These are phyloP conservation scores for Mylabris sibirica DNA, from an alignment of 2,888 invertebrate species.

Conservation along the genomic window DNA sequence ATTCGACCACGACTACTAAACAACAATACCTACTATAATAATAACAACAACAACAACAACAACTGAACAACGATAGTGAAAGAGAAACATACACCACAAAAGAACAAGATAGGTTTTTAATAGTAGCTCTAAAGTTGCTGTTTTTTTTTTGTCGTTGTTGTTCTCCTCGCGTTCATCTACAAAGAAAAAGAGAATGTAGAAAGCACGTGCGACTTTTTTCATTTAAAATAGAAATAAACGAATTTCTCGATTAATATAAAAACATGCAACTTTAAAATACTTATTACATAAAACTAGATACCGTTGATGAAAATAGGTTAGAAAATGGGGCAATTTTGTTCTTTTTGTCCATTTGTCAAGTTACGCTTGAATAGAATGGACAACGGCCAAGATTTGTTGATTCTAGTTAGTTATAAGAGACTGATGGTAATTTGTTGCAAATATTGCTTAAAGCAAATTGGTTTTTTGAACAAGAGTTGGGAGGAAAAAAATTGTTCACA, in stretches of 20 bases:
- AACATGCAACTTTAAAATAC: background rate
- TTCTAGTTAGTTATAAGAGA: background rate
- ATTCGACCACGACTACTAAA: constrained; percentile 8
- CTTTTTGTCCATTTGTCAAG: constrained; percentile 15
- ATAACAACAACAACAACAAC: background rate
- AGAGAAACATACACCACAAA: background rate
- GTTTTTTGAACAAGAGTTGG: background rate
- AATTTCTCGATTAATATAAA: constrained; percentile 4
- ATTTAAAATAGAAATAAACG: background rate
- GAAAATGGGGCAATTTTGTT: constrained; percentile 1
- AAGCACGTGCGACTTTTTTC: constrained; percentile 2
- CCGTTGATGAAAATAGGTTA: constrained; percentile 1
- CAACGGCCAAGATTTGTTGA: constrained; percentile 19
- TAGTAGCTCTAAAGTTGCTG: background rate
- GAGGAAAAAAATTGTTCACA: background rate
- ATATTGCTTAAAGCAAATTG: background rate
- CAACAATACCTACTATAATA: background rate
- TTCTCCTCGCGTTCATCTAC: too few species aligned
- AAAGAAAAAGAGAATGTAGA: constrained; percentile 5
- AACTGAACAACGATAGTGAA: background rate
- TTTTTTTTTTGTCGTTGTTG: background rate
- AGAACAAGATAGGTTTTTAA: constrained; percentile 3
- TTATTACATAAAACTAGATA: constrained; percentile 7
- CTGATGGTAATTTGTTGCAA: background rate
- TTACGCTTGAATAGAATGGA: constrained; percentile 30